Evolutionary conservation across 1,140 invertebrate genomes (phyloP), one percentile per base, ranked within the genome.

Genomic region (Nephotettix cincticeps): DNA sequence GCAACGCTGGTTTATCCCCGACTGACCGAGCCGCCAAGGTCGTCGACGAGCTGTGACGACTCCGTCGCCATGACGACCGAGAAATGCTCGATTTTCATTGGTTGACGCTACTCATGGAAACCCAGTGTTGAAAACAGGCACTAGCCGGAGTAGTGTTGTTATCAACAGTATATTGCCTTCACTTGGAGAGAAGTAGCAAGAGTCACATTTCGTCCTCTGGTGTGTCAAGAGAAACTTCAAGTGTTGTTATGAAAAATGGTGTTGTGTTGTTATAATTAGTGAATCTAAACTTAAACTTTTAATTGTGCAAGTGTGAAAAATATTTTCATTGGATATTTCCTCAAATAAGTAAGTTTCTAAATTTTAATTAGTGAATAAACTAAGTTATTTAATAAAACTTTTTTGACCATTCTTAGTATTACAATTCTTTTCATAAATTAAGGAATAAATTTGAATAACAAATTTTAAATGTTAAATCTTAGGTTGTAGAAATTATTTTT

Each of bases 21-120:
- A 25, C 25, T 25, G 25, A 25, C 56, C 25, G 56, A 61, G 56
- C 28, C 56, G 13, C 56, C 56, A 61, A 61, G 56, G 56, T 61
- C 56, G 25, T 61, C n/a, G 11, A 25, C 47, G n/a, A 11, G 56
- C 32, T 28, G 56, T 61, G 56, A 61, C 56, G 56, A 23, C 23
- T 25, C 23, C 2, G 56, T 61, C n/a, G 21, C 25, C 56, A 61
- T 61, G 56, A 29, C 27, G 11, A 61, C 56, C 56, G 56, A 28
- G 56, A 61, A 61, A 61, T 61, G 56, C 56, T 61, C 25, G 27
- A 11, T 28, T 27, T 25, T 28, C 56, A 61, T 61, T 61, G 56
- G 56, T 25, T 29, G 56, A 25, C 27, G n/a, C 14, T 6, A 61
- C 56, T 13, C 11, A 61, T 25, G 25, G 21, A 61, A 61, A 61